Evolutionary conservation across 2,888 invertebrate species (phyloP).

Genomic region (Terebella lapidaria): DNA sequence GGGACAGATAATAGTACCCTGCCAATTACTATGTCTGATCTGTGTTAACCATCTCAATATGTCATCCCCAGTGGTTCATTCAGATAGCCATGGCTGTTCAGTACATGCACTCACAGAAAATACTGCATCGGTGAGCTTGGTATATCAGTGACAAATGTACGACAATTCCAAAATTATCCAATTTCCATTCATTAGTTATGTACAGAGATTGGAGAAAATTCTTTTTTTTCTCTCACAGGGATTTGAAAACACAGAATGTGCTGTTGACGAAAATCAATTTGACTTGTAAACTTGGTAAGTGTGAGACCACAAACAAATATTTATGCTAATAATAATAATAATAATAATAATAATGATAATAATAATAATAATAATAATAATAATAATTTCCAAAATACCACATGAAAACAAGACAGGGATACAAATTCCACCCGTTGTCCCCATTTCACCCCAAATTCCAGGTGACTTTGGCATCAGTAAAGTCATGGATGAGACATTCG

Average conservation of each 20-base stretch:
- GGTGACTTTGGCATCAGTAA: constrained; percentile 53
- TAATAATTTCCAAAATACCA: no score
- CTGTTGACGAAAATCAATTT: constrained; percentile 48
- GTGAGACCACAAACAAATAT: no score
- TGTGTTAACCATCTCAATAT: no score
- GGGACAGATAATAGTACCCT: no score
- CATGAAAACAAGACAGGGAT: no score
- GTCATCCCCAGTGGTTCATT: constrained; percentile 41
- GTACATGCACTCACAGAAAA: constrained; percentile 46
- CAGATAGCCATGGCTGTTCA: constrained; percentile 49
- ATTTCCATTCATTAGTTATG: neutral
- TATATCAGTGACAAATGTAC: no score
- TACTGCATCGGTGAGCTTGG: constrained; percentile 44
- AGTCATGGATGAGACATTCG: constrained; percentile 43
- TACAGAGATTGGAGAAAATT: neutral
- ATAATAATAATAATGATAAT: no score
- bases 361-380: no score
- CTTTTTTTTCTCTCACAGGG: constrained; percentile 33
- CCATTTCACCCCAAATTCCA: no score
- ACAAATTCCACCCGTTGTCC: no score
- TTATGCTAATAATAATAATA: no score
- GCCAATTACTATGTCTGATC: no score
- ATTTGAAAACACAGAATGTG: constrained; percentile 49
- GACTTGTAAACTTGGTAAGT: constrained; percentile 24
- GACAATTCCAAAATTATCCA: neutral